These are phyloP conservation scores for Telenomus remus DNA, from an alignment of 1,140 invertebrate genomes.

Conservation along the genomic window DNA sequence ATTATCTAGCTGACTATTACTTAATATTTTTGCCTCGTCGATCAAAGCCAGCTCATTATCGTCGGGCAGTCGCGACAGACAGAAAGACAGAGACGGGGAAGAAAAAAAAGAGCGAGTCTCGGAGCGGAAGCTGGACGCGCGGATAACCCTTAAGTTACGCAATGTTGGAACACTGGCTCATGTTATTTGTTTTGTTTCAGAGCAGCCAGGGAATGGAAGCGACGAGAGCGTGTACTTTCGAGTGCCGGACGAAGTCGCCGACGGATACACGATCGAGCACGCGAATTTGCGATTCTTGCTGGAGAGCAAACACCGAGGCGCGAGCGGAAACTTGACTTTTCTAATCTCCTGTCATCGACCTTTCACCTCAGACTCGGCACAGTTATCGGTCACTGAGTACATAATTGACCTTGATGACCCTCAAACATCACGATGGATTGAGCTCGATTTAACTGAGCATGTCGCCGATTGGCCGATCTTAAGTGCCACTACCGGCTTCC, in stretches of 20 bases:
- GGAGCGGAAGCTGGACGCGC: conserved; percentile 5
- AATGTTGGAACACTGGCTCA: conserved; percentile 35
- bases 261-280: conserved; percentile 31
- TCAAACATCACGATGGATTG: conserved; percentile 57
- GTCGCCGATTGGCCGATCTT: conserved; percentile 52
- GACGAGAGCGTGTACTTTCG: conserved; percentile 38
- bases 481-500: conserved; percentile 52
- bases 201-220: conserved; percentile 60
- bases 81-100: not conserved
- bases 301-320: conserved; percentile 13
- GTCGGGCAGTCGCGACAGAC: too few species aligned
- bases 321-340: conserved; percentile 51
- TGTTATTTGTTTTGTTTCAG: conserved; percentile 61
- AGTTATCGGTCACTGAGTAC: conserved; percentile 55
- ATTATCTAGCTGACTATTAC: conserved; percentile 30
- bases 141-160: conserved; percentile 44
- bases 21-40: conserved; percentile 34
- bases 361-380: conserved; percentile 51
- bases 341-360: conserved; percentile 57
- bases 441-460: conserved; percentile 53
- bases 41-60: conserved; percentile 37
- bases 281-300: conserved; percentile 51
- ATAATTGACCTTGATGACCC: conserved; percentile 50
- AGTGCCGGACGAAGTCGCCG: conserved; percentile 9
- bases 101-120: conserved; percentile 26